Evolutionary conservation across 2,797 vertebrate species (phyloP).

Genomic region (Sebastolobus alascanus): DNA sequence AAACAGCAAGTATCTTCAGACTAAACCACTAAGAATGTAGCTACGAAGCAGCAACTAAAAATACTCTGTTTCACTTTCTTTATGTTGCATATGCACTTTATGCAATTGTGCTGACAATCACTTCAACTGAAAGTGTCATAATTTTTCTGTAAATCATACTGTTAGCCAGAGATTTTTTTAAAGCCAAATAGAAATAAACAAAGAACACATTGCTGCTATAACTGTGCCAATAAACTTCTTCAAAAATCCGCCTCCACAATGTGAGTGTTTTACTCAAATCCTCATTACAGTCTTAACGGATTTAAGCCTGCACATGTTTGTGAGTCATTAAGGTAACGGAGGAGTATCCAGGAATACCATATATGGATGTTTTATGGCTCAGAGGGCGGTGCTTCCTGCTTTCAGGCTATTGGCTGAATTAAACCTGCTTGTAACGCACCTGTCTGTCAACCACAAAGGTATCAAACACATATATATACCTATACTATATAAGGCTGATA

Average conservation of each 20-base stretch:
- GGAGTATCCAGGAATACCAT: constrained; percentile 4
- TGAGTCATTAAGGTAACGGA: constrained; percentile 12
- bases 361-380: constrained; percentile 11
- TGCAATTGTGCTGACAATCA: constrained; percentile 70
- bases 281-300: constrained; percentile 1
- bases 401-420: neutral
- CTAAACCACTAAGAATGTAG: constrained; percentile 74
- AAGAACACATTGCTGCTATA: constrained; percentile 81
- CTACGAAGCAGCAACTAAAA: constrained; percentile 31
- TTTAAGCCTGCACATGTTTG: constrained; percentile 20
- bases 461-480: no score
- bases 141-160: constrained; percentile 32
- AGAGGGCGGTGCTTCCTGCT: constrained; percentile 22
- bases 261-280: constrained; percentile 19
- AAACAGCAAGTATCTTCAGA: constrained; percentile 59
- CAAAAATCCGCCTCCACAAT: constrained; percentile 50
- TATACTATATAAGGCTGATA: no score
- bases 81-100: constrained; percentile 72
- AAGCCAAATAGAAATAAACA: constrained; percentile 57
- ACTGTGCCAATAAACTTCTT: constrained; percentile 81
- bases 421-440: neutral
- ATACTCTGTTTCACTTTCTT: constrained; percentile 50
- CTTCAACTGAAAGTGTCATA: constrained; percentile 56
- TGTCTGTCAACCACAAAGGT: neutral
- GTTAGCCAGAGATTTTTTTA: constrained; percentile 32